Base-by-base conservation (phyloP, 2,113 vertebrate genomes). In the Myiozetetes cayanensis region DNA sequence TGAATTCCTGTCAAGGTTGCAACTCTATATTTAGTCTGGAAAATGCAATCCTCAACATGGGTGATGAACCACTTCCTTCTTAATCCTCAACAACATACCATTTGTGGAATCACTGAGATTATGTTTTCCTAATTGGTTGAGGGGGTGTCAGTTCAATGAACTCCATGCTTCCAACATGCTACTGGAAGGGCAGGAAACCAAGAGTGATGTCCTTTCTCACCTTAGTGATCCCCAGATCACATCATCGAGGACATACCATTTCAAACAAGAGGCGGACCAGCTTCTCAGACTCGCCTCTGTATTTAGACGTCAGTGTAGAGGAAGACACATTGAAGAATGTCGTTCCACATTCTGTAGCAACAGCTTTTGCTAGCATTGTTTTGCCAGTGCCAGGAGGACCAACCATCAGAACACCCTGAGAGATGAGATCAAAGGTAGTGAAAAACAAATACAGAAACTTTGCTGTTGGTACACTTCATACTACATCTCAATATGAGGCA, bases 301-400 rank as follows among this genome's bases (percentile, higher is more conserved):
- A 98, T 47, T 98, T 98, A 19, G 98, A 98, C 0, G 98, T 98
- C 96, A 98, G 93, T 2, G 98, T 98, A 27, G 98, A 98, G 22
- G 98, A 98, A 47, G 98, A 98, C 39, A 98, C 98, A 1, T 98
- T 98, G 96, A 98, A 98, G 93, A 98, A 98, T 0, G 98, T 98
- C 28, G 98, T 98, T 59, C 98, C 98, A 72, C 98, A 98, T 78
- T 98, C 98, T 2, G 98, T 98, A 85, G 98, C 98, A 65, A 98
- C 98, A 53, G 98, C 98, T 97, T 98, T 98, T 4, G 98, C 98
- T 14, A 98, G 87, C 98, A 98, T 98, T 16, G 98, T 98, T 97
- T 98, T 98, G 53, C 98, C 98, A 68, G 98, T 98, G 35, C 98
- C 98, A 24, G 98, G 98, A n/a, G 98, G 98, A 56, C 98, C 98